These are phyloP conservation scores for Mesembrinibis cayennensis DNA, from an alignment of 2,113 vertebrate genomes.

Conservation along the genomic window DNA sequence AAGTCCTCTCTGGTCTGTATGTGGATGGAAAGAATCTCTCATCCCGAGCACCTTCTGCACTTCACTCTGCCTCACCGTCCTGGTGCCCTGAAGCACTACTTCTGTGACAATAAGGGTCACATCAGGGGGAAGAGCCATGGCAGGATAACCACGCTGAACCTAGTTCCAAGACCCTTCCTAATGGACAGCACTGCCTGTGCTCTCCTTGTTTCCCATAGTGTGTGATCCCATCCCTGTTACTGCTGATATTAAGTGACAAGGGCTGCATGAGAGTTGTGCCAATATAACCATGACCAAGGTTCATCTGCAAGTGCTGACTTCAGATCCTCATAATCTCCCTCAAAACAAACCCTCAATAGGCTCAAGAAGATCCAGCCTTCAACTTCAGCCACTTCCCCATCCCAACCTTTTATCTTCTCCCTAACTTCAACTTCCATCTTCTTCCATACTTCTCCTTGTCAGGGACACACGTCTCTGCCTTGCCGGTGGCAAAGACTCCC, in stretches of 20 bases:
- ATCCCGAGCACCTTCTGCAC: background rate
- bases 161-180: background rate
- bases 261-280: background rate
- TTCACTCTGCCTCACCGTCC: background rate
- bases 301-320: background rate
- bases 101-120: background rate
- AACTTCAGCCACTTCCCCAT: background rate
- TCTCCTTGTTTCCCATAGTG: background rate
- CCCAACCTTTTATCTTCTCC: background rate
- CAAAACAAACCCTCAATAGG: background rate
- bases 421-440: background rate
- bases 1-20: background rate
- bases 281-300: background rate
- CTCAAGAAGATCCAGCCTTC: background rate
- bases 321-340: background rate
- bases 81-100: background rate
- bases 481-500: background rate
- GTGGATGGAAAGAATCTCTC: background rate
- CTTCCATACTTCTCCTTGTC: background rate
- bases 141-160: background rate
- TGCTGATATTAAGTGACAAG: background rate
- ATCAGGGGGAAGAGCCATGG: background rate
- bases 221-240: background rate
- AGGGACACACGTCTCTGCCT: background rate
- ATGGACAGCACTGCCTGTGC: background rate